Evolutionary conservation across 2,888 invertebrate species (phyloP).

Genomic region (Tetheella fluctuosa): DNA sequence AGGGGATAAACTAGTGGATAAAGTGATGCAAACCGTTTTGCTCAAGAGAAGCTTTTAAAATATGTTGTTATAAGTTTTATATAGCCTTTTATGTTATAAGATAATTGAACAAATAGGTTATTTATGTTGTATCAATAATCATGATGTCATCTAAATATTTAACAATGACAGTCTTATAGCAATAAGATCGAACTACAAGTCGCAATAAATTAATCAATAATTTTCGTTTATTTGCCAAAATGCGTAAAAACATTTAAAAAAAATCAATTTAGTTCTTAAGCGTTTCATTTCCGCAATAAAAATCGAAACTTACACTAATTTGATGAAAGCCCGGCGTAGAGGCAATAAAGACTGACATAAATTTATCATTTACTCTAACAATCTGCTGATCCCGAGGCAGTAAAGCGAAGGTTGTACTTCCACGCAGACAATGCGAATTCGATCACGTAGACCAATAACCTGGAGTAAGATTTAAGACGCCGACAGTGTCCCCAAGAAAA

Average conservation of each 20-base stretch:
- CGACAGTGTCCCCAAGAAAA: constrained; percentile 35
- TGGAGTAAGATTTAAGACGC: constrained; percentile 41
- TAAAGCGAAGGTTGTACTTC: constrained; percentile 37
- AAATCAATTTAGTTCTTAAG: background rate
- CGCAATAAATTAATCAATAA: too few species aligned
- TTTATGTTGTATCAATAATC: background rate
- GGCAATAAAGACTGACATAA: constrained; percentile 16
- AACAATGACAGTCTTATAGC: too few species aligned
- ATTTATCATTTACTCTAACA: constrained; percentile 28
- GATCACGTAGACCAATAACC: constrained; percentile 58
- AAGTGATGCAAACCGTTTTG: constrained; percentile 16
- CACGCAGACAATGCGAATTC: constrained; percentile 45
- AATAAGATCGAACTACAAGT: too few species aligned
- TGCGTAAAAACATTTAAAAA: background rate
- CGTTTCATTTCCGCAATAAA: background rate
- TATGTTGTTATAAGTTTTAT: background rate
- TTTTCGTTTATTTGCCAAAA: too few species aligned
- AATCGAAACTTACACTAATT: background rate
- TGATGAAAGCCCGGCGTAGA: constrained; percentile 14
- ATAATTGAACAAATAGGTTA: background rate
- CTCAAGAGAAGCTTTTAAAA: background rate
- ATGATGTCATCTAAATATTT: background rate
- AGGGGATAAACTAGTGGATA: constrained; percentile 14
- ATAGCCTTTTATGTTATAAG: background rate
- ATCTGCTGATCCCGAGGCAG: constrained; percentile 42